Percentiles rank a stretch among this genome's conserved stretches.
These are phyloP conservation scores for Ostrea edulis DNA, from an alignment of 1,140 invertebrate genomes.

Conservation along the genomic window DNA sequence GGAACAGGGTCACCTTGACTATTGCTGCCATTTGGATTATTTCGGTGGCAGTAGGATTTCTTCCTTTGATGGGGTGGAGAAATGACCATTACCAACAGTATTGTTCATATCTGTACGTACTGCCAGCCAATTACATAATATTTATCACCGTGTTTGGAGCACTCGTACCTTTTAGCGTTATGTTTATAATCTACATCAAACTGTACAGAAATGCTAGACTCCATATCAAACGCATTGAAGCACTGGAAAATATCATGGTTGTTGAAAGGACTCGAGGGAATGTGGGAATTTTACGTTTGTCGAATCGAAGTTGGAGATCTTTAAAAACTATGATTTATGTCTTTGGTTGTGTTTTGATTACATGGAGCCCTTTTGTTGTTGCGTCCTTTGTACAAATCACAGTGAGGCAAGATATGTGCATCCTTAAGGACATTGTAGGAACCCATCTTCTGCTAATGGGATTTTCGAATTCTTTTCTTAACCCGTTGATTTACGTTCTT, in stretches of 20 bases:
- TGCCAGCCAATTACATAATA: slow-evolving; percentile 60
- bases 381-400: slow-evolving; percentile 60
- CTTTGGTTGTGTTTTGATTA: slow-evolving; percentile 65
- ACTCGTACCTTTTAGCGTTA: slow-evolving; percentile 62
- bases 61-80: slow-evolving; percentile 67
- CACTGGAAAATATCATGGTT: slow-evolving; percentile 58
- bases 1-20: slow-evolving; percentile 40
- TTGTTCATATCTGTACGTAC: slow-evolving; percentile 67
- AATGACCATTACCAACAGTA: slow-evolving; percentile 54
- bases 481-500: slow-evolving; percentile 67
- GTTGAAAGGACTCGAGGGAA: slow-evolving; percentile 49
- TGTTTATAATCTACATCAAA: slow-evolving; percentile 60
- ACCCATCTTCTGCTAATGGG: slow-evolving; percentile 66
- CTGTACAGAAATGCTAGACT: slow-evolving; percentile 62
- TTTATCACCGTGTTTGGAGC: slow-evolving; percentile 58
- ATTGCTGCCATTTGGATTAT: slow-evolving; percentile 57
- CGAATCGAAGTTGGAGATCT: slow-evolving; percentile 57
- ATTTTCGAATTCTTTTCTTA: slow-evolving; percentile 69
- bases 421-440: slow-evolving; percentile 66
- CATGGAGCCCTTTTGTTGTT: slow-evolving; percentile 66
- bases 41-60: slow-evolving; percentile 62
- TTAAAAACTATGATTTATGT: slow-evolving; percentile 64
- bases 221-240: slow-evolving; percentile 68
- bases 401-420: slow-evolving; percentile 51
- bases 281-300: slow-evolving; percentile 58